phyloP scores from a whole-genome alignment of 2,797 vertebrate species.

The Tympanoctomys barrerae region DNA sequence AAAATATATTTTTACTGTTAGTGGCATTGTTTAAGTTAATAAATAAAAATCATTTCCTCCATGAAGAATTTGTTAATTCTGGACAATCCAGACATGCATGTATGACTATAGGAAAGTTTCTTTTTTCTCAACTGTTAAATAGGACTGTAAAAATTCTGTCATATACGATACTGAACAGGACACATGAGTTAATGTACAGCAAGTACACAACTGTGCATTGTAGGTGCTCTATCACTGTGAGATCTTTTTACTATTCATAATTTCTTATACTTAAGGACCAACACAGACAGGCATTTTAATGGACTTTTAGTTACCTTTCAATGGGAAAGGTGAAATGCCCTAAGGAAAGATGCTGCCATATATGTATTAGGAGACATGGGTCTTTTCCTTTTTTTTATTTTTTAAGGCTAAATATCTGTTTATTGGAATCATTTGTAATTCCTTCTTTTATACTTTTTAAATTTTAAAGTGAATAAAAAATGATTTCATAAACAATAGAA shows the following conservation, averaged over 20 bases:
- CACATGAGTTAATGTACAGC: neutral
- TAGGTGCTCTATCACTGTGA: neutral
- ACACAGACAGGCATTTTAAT: neutral
- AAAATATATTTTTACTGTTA: neutral
- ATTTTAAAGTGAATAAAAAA: too few species aligned
- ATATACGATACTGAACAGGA: neutral
- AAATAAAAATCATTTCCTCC: constrained; percentile 20
- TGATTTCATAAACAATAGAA: too few species aligned
- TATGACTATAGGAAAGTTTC: neutral
- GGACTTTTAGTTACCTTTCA: neutral
- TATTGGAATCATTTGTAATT: too few species aligned
- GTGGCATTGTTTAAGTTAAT: constrained; percentile 7
- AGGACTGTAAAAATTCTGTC: neutral
- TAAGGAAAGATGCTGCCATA: neutral
- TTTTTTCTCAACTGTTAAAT: neutral
- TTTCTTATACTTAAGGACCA: neutral
- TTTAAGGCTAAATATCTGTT: too few species aligned
- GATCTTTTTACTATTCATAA: neutral
- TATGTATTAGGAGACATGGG: neutral
- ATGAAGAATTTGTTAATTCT: neutral
- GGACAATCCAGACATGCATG: neutral
- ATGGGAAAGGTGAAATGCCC: neutral
- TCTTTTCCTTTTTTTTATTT: neutral
- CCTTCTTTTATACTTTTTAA: neutral
- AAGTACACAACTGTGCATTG: neutral